phyloP scores from a whole-genome alignment of 2,113 vertebrate species.

The Sylvietta virens region DNA sequence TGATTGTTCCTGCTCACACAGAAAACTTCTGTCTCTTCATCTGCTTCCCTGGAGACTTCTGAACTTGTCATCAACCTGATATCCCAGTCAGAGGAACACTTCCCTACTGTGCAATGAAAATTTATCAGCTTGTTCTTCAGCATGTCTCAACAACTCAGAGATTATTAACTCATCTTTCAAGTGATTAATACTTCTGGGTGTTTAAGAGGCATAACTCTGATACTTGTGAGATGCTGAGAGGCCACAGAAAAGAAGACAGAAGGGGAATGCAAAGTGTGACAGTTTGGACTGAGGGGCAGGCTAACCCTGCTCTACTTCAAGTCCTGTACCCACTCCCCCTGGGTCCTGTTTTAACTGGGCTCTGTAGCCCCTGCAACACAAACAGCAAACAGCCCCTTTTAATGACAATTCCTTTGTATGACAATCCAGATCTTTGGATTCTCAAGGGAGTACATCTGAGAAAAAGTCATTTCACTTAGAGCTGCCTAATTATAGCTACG shows the following conservation, averaged over 20 bases:
- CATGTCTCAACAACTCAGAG: constrained; percentile 46
- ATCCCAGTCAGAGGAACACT: constrained; percentile 27
- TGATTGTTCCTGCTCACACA: background rate
- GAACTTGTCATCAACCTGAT: constrained; percentile 32
- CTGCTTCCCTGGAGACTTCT: constrained; percentile 24
- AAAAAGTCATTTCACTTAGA: constrained; percentile 35
- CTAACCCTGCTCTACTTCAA: background rate
- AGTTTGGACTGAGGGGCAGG: background rate
- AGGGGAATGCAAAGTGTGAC: background rate
- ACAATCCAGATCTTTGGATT: background rate
- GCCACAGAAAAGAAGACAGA: background rate
- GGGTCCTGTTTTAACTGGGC: background rate
- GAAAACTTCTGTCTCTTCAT: constrained; percentile 25
- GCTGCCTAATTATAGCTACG: constrained; percentile 37
- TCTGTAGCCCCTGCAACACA: background rate
- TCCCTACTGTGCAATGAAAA: constrained; percentile 55
- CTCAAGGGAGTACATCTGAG: constrained; percentile 28
- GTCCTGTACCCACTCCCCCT: background rate
- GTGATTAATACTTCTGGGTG: constrained; percentile 39
- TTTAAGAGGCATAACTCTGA: constrained; percentile 3
- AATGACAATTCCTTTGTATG: background rate
- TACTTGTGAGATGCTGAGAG: constrained; percentile 1
- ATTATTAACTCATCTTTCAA: constrained; percentile 56
- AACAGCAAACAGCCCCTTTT: background rate
- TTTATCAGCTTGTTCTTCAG: constrained; percentile 47